These are phyloP conservation scores for Xenopus tropicalis DNA, from an alignment of 2,113 vertebrate species.

Conservation along the genomic window DNA sequence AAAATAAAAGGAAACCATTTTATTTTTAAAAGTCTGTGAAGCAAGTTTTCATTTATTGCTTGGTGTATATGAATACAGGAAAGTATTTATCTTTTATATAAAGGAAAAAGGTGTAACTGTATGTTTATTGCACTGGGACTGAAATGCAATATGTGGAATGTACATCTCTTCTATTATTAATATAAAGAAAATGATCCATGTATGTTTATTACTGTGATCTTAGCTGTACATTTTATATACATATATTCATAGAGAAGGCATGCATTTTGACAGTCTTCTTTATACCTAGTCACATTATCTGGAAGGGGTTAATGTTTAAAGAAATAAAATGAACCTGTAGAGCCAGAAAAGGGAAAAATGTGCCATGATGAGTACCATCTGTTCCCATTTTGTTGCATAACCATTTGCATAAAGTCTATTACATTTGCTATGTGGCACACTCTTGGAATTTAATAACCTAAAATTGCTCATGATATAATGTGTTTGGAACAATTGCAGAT, in stretches of 20 bases:
- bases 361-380: conserved; percentile 65
- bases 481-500: conserved; percentile 57
- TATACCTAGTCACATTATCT: not conserved
- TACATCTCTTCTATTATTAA: too few relatives aligned
- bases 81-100: not conserved
- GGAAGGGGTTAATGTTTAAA: not conserved
- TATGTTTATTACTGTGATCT: too few relatives aligned
- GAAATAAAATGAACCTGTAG: conserved; percentile 56
- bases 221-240: not conserved
- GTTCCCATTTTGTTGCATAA: conserved; percentile 67
- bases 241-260: not conserved
- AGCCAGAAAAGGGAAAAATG: conserved; percentile 54
- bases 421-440: conserved; percentile 60
- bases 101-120: not conserved
- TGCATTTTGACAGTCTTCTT: too few relatives aligned
- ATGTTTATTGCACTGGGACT: too few relatives aligned
- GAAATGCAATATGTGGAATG: too few relatives aligned
- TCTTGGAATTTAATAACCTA: conserved; percentile 66
- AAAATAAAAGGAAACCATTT: not conserved
- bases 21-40: not conserved
- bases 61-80: not conserved
- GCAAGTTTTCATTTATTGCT: not conserved
- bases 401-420: conserved; percentile 78
- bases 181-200: too few relatives aligned
- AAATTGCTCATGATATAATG: conserved; percentile 64